phyloP scores from a whole-genome alignment of 2,888 invertebrate genomes.

The Drosophila recens region DNA sequence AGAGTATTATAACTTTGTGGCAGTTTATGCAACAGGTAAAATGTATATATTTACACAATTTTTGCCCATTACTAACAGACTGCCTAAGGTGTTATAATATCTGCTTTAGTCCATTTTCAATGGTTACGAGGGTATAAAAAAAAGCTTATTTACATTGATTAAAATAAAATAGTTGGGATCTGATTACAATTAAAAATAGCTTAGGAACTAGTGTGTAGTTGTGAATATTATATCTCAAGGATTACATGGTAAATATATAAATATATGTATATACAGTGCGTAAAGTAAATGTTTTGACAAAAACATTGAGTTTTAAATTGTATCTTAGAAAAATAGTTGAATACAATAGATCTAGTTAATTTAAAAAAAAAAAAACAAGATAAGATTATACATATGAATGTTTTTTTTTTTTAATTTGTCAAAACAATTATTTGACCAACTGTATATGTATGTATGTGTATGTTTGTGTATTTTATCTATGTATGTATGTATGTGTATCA shows the following conservation, averaged over 20 bases:
- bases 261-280: neutral
- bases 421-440: neutral
- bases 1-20: neutral
- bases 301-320: neutral
- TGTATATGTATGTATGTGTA: neutral
- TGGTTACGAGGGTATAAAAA: neutral
- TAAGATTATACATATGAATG: too few species aligned
- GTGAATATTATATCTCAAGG: neutral
- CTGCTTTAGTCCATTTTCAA: neutral
- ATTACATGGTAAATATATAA: conserved; percentile 1
- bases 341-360: too few species aligned
- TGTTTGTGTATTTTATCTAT: neutral
- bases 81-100: neutral
- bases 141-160: neutral
- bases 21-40: neutral
- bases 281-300: neutral
- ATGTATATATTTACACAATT: too few species aligned
- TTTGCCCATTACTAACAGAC: neutral
- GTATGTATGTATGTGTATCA: conserved; percentile 27
- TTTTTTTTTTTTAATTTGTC: neutral
- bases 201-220: neutral
- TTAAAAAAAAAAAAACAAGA: too few species aligned
- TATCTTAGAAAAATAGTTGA: too few species aligned
- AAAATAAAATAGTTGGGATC: neutral
- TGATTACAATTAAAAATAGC: neutral